Base-by-base conservation (phyloP, 2,113 vertebrate genomes). In the Microtus ochrogaster region DNA sequence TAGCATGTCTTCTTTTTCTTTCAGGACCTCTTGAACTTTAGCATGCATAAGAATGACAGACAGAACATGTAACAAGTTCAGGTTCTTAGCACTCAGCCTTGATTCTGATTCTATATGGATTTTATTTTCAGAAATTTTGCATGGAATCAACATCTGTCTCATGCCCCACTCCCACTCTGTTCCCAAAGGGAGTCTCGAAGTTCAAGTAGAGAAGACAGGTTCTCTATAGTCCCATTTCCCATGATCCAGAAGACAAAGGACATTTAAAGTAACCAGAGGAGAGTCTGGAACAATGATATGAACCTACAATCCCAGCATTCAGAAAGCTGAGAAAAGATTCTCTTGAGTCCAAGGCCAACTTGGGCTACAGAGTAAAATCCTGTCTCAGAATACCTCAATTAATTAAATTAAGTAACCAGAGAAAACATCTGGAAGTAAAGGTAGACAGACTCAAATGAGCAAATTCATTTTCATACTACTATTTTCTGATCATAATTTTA, bases 151-250 rank as follows among this genome's bases (percentile, higher is more conserved):
- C 63, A 70, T 87, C 79, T 65, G 7, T 84, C 52, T 96, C 61
- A 79, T 28, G 47, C 12, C 30, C 52, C 47, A 47, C 39, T 39
- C 41, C 30, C 17, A 16, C 55, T 97, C 55, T 85, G 39, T 1
- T 52, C 61, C 70, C 89, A 91, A 72, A 89, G 49, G 26, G 81
- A 87, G 61, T 90, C 41, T 70, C 88, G 88, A 94, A 94, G 92
- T 70, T 92, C 58, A 36, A 66, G 72, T 68, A 39, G 36, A 79
- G 79, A 61, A 87, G 44, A 70, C 7, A 76, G 65, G 17, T 77
- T 94, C 72, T 21, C 52, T 52, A 28, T 24, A 47, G 22, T 58
- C 17, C 68, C 24, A 36, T 73, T 89, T 94, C 47, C 41, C 2
- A 12, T 91, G 88, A 33, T 39, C 58, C 49, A 21, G 41, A 55